Conservation (phyloP, 2,797 vertebrate genomes). For the Chrosomus eos region DNA sequence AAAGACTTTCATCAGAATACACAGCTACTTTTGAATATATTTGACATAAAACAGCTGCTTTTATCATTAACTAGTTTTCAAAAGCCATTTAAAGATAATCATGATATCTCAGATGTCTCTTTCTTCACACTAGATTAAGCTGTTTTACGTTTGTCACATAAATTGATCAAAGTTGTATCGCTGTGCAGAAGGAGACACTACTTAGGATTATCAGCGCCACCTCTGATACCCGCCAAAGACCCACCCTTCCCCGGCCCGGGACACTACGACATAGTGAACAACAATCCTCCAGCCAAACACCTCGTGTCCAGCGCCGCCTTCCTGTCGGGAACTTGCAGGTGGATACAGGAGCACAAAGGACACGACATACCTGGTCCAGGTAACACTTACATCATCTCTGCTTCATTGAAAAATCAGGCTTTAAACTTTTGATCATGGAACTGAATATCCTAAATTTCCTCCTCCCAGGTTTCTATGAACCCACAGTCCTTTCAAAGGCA, state of each 20-base stretch:
- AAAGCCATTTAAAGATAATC: not conserved
- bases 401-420: not conserved
- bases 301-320: constrained; percentile 76
- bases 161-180: not conserved
- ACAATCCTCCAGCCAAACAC: constrained; percentile 59
- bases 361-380: constrained; percentile 77
- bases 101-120: not conserved
- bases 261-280: constrained; percentile 72
- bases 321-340: constrained; percentile 75
- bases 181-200: constrained; percentile 72
- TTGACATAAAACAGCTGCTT: not conserved
- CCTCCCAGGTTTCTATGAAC: constrained; percentile 74
- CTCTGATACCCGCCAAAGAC: constrained; percentile 69
- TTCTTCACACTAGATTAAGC: not conserved
- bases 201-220: constrained; percentile 72
- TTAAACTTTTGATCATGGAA: not conserved
- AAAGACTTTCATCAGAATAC: not conserved
- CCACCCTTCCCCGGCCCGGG: constrained; percentile 77
- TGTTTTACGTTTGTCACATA: not conserved
- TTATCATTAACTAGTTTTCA: not conserved
- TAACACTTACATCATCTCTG: constrained; percentile 57
- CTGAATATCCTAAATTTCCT: constrained; percentile 6
- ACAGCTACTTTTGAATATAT: not conserved
- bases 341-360: not conserved
- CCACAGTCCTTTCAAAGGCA: constrained; percentile 67